These are phyloP conservation scores for Penaeus indicus DNA, from an alignment of 1,140 invertebrate genomes.

Conservation along the genomic window DNA sequence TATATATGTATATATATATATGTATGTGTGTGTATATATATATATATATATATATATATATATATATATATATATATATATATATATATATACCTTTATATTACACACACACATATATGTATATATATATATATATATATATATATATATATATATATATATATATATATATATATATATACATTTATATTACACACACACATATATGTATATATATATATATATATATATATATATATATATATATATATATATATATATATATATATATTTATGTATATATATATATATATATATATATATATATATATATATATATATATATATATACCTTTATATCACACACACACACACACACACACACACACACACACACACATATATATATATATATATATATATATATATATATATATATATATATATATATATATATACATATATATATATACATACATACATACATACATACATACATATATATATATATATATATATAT, in stretches of 20 bases:
- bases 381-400: slow-evolving; percentile 14
- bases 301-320: slow-evolving; percentile 14
- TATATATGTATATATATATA: not conserved
- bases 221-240: slow-evolving; percentile 14
- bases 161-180: slow-evolving; percentile 14
- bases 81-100: slow-evolving; percentile 35
- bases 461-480: slow-evolving; percentile 5
- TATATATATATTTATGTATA: slow-evolving; percentile 5
- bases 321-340: slow-evolving; percentile 1
- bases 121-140: not conserved
- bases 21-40: not conserved
- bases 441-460: slow-evolving; percentile 14
- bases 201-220: not conserved
- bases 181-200: no score
- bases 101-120: slow-evolving; percentile 14
- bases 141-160: slow-evolving; percentile 14
- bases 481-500: slow-evolving; percentile 14
- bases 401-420: slow-evolving; percentile 14
- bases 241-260: slow-evolving; percentile 14
- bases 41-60: slow-evolving; percentile 27
- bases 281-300: not conserved
- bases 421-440: slow-evolving; percentile 14
- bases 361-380: slow-evolving; percentile 14
- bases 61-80: slow-evolving; percentile 26
- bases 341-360: no score